Base-by-base conservation (phyloP, 2,113 vertebrate genomes). In the Coracopsis vasa region DNA sequence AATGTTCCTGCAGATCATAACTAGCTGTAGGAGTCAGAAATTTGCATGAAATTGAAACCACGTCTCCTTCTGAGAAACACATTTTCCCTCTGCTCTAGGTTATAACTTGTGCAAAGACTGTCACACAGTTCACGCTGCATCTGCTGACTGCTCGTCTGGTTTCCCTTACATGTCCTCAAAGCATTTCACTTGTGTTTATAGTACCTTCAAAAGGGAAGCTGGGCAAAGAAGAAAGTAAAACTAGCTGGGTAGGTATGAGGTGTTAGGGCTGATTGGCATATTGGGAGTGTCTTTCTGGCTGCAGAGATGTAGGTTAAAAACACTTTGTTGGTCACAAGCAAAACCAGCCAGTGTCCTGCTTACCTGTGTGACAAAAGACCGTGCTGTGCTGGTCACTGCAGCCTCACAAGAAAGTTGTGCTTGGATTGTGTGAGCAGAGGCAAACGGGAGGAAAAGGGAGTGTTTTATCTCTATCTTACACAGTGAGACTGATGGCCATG, bases 181-280 rank as follows among this genome's bases (percentile, higher is more conserved):
- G 80, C 6, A 1, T 80, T 96, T 92, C 53, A 29, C 94, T 96
- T 42, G 44, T 81, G 88, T 86, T 94, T 94, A 92, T 23, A 66
- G 65, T 78, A 47, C 86, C 77, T 94, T 96, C 94, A 79, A 88
- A 93, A 96, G 92, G 73, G 86, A 94, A 87, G 73, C 92, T 53
- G 65, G 13, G 86, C 73, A 79, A 73, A 87, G 90, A 92, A 84
- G 92, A 96, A 96, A 97, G 94, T 94, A 89, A 95, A 96, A 92
- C 90, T 84, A 81, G 92, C 86, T 56, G 10, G 86, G 95, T 90
- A 91, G 70, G 86, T 95, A 85, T 86, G 92, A 90, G 88, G 92
- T 83, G 87, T 71, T 83, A 48, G 2, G 78, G 80, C 41, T 92
- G 90, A 85, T 37, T 39, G 88, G 86, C 74, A 51, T 44, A 67